phyloP scores from a whole-genome alignment of 64 coral and sea anemone genomes.

The Cladopsammia gracilis region DNA sequence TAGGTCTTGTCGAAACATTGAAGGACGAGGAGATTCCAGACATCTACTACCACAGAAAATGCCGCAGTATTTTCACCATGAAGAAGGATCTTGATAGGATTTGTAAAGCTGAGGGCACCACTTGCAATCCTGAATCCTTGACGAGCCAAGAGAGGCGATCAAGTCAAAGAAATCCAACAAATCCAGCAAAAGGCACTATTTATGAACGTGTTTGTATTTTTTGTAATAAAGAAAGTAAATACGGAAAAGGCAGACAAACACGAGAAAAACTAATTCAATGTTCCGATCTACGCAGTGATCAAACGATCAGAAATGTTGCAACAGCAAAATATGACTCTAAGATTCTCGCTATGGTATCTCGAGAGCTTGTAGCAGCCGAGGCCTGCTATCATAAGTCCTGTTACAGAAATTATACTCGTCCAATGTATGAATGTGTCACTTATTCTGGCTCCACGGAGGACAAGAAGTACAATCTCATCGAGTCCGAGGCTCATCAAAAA shows the following conservation, averaged over 20 bases:
- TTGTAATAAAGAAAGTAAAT: slow-evolving; percentile 32
- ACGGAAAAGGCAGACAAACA: slow-evolving; percentile 33
- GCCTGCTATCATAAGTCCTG: slow-evolving; percentile 69
- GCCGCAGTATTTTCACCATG: slow-evolving; percentile 65
- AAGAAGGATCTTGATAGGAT: slow-evolving; percentile 22
- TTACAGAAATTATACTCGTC: slow-evolving; percentile 26
- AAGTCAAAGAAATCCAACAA: no score
- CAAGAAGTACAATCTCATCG: no score
- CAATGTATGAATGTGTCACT: no score
- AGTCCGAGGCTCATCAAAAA: neutral
- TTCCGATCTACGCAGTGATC: slow-evolving; percentile 40
- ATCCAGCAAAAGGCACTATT: no score
- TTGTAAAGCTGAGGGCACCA: neutral
- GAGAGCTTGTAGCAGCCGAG: slow-evolving; percentile 73
- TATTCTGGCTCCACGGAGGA: no score
- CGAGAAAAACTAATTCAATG: slow-evolving; percentile 37
- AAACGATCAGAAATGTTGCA: slow-evolving; percentile 42
- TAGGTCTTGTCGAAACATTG: slow-evolving; percentile 38
- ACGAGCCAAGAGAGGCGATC: neutral
- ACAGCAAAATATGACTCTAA: slow-evolving; percentile 58
- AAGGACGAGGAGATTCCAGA: slow-evolving; percentile 32
- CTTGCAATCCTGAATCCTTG: neutral
- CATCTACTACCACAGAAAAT: slow-evolving; percentile 59
- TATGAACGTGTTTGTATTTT: no score
- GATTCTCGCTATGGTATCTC: slow-evolving; percentile 56